Evolutionary conservation across 2,113 vertebrate species (phyloP).

Genomic region (Myodes glareolus): DNA sequence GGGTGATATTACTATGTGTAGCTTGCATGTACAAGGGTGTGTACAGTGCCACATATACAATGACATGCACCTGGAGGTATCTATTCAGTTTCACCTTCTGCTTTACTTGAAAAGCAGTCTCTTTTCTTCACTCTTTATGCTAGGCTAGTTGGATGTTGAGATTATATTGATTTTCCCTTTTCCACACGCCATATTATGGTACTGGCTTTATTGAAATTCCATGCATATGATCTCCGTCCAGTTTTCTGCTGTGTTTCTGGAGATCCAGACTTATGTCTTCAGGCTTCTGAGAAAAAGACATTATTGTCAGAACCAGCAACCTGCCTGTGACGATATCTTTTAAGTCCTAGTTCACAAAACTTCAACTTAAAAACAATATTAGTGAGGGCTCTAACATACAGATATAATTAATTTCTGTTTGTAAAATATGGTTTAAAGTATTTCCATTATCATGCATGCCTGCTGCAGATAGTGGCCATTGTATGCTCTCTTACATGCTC

Average conservation of each 20-base stretch:
- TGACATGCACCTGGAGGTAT: neutral
- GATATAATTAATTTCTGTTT: neutral
- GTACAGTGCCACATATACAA: neutral
- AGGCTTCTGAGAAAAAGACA: neutral
- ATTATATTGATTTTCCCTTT: neutral
- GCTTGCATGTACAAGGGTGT: neutral
- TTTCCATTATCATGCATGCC: neutral
- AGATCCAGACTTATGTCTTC: neutral
- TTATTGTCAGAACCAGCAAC: neutral
- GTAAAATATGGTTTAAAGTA: neutral
- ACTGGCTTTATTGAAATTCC: neutral
- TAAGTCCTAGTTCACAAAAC: neutral
- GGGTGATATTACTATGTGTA: too few relatives aligned
- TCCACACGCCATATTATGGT: neutral
- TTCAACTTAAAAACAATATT: neutral
- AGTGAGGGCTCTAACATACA: neutral
- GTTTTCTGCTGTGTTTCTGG: neutral
- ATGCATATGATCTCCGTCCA: neutral
- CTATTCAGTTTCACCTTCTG: neutral
- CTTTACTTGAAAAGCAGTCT: neutral
- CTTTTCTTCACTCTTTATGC: neutral
- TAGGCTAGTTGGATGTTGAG: neutral
- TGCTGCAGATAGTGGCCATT: neutral
- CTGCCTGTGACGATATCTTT: neutral
- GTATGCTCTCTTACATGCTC: neutral